Base-by-base conservation (phyloP, 2,888 invertebrate species). In the Hirudinaria manillensis region DNA sequence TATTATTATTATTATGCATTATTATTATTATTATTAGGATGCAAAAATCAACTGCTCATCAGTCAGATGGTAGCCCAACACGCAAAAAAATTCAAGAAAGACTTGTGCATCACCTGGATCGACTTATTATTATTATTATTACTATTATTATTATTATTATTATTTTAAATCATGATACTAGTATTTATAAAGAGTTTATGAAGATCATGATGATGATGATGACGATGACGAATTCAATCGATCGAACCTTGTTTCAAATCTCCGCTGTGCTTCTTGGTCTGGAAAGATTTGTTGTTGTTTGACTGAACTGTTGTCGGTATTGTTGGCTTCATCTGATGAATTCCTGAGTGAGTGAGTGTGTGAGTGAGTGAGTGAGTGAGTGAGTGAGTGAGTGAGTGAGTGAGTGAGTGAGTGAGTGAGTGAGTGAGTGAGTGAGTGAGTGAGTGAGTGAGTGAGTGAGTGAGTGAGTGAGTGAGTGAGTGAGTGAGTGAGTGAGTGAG, bases 181-280 rank as follows among this genome's bases (percentile, higher is more conserved):
- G 27, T n/a, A 51, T 45, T n/a, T 45, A 45, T 45, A 51, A 71
- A 3, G 71, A 71, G 71, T 3, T 24, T 45, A 45, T 16, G 51
- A 45, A n/a, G 71, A 71, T 16, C 45, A 21, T 24, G 51, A 71
- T n/a, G 71, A 45, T 24, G 71, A 71, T 45, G 71, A 45, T 45
- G 45, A 32, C 16, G 68, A 68, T 32, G 68, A 68, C 19, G 7
- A 2, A 24, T 1, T 3, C 16, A 2, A 45, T 34, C 32, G 68
- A 68, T 32, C 45, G 45, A 45, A 45, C 45, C 45, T 3, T 45
- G 45, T 45, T 45, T 45, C 45, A 45, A 10, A 45, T 45, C 45
- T 45, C 45, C 45, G 45, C 45, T 45, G 45, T 45, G 45, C 16
- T 45, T 45, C 45, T 45, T 45, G 45, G 45, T 45, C 45, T 45